A percentile compares a stretch with the other conserved stretches of the same genome.
These are phyloP conservation scores for Dendrolimus houi DNA, from an alignment of 2,888 invertebrate genomes.

Conservation along the genomic window DNA sequence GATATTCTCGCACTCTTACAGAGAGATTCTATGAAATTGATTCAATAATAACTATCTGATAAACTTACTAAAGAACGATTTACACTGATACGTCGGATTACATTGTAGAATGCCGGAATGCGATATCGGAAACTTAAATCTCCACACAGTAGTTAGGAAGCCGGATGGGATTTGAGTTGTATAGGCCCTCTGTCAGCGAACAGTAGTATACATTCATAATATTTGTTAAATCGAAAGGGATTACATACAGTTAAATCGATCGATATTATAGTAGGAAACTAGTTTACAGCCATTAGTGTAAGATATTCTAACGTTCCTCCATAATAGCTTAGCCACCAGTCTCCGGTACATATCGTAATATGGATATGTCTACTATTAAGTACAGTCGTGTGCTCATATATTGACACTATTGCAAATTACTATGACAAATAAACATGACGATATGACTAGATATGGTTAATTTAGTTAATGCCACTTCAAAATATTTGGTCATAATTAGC, in stretches of 20 bases:
- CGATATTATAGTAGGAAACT: not conserved
- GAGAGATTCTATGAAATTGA: no score
- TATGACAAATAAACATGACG: not conserved
- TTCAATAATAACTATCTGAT: no score
- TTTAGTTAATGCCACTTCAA: not conserved
- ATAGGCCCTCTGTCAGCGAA: no score
- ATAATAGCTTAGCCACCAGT: not conserved
- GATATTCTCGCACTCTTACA: no score
- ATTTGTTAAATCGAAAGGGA: not conserved
- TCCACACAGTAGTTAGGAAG: no score
- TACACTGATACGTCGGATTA: no score
- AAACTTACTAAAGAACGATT: no score
- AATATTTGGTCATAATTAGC: not conserved
- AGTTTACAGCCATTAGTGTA: not conserved
- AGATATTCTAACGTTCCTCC: not conserved
- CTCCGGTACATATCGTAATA: not conserved
- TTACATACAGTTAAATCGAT: not conserved
- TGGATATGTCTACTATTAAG: not conserved
- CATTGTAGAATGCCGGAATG: no score
- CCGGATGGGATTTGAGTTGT: no score
- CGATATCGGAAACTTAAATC: no score
- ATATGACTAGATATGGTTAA: not conserved
- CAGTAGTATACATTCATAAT: not conserved
- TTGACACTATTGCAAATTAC: not conserved
- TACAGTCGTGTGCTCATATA: not conserved